Evolutionary conservation across 2,888 invertebrate species (phyloP).

Genomic region (Cryptosula pallasiana): DNA sequence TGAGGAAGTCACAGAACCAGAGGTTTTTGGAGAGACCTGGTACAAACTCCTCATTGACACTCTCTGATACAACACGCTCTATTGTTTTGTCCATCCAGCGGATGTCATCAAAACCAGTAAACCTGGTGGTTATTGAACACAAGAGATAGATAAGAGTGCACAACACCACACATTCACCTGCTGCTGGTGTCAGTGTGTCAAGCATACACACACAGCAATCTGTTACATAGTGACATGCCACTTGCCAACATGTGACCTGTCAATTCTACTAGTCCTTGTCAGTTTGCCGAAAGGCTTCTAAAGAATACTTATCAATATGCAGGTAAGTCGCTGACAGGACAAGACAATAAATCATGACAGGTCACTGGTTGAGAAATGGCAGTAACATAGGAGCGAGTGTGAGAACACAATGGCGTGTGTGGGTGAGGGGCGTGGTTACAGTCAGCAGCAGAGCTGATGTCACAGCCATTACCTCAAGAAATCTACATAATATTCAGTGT

Average conservation of each 20-base stretch:
- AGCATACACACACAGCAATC: no score
- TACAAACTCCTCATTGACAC: constrained; percentile 53
- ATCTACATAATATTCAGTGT: constrained; percentile 78
- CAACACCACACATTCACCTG: no score
- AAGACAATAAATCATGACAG: background rate
- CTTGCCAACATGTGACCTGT: no score
- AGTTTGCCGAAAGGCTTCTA: no score
- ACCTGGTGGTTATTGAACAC: constrained; percentile 26
- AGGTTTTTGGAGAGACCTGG: constrained; percentile 26
- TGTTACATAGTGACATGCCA: no score
- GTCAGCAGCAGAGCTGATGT: background rate
- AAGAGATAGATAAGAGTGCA: no score
- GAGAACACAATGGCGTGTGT: background rate
- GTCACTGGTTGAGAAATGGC: background rate
- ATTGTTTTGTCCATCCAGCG: constrained; percentile 53
- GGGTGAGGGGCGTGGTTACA: background rate
- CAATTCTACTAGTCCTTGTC: no score
- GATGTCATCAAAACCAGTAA: constrained; percentile 31
- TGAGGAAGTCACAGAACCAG: constrained; percentile 32
- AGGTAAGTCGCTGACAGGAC: no score
- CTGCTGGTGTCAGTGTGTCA: no score
- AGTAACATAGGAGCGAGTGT: background rate
- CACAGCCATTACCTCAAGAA: constrained; percentile 66
- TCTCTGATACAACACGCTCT: constrained; percentile 63
- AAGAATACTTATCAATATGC: no score